Base-by-base conservation (phyloP, 2,797 vertebrate genomes). In the Sebastes trivittatus region DNA sequence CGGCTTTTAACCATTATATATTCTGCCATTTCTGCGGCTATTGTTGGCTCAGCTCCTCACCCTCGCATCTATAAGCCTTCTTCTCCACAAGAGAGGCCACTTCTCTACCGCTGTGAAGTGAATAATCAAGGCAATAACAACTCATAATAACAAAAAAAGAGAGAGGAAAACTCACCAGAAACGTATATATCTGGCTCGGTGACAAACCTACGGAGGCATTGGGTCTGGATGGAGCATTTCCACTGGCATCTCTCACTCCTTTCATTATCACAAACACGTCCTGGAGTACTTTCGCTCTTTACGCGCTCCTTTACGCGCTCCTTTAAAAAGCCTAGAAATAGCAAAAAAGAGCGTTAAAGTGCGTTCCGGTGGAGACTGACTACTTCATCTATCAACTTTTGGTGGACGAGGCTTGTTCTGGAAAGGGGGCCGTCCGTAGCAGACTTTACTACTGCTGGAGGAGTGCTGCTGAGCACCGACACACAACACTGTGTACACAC, bases 181-280 rank as follows among this genome's bases (percentile, higher is more conserved):
- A 86, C 89, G 89, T 88, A 86, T 25, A 80, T 76, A 81, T 68
- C 80, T 89, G 91, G 88, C 83, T 90, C 73, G 34, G 78, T 71
- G 88, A 80, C 88, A 92, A 90, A 90, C 88, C 95, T 95, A 95
- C 85, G 96, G 95, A 91, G 95, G 95, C 95, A 95, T 96, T 56
- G 91, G 89, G 90, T 95, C 92, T 74, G 93, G 92, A 84, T 92
- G 92, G 20, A 93, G 90, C 87, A 92, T 92, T 92, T 94, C 93
- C 91, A 89, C 83, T 87, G 94, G 87, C 91, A 94, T 95, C 90
- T 94, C 93, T 92, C 84, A 59, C 66, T 82, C 68, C 70, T 78
- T 90, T 89, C 89, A 83, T 94, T 80, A 38, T 84, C 62, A 49
- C 60, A 71, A 81, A 75, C 49, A 54, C 56, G 58, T 71, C 83